phyloP scores from a whole-genome alignment of 2,888 invertebrate genomes.

The Stenolophus ochropezus region DNA sequence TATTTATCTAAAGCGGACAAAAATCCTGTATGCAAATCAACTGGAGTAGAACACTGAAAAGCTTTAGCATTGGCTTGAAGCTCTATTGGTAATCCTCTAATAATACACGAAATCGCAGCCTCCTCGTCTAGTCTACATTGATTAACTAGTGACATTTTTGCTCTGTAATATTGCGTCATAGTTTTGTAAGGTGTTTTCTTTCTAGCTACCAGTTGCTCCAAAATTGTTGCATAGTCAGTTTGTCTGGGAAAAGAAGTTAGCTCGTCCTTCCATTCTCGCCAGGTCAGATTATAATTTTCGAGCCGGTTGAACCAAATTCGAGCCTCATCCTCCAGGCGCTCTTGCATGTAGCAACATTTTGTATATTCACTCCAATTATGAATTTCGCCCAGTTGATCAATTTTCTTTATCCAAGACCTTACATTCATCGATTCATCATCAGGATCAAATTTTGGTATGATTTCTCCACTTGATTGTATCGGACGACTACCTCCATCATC shows the following conservation, averaged over 20 bases:
- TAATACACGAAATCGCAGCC: conserved; percentile 45
- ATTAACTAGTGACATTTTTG: conserved; percentile 62
- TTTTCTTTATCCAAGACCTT: conserved; percentile 65
- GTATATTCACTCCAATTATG: conserved; percentile 63
- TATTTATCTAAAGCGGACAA: conserved; percentile 54
- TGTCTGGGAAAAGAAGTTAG: conserved; percentile 60
- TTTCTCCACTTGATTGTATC: background rate
- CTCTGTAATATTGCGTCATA: conserved; percentile 66
- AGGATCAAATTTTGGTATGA: conserved; percentile 42
- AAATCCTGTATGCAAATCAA: conserved; percentile 52
- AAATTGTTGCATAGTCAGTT: conserved; percentile 63
- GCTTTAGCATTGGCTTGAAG: conserved; percentile 59
- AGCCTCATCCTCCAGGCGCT: conserved; percentile 63
- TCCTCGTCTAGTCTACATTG: background rate
- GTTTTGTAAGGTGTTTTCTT: conserved; percentile 62
- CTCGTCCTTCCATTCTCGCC: conserved; percentile 64
- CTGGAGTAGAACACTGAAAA: conserved; percentile 45
- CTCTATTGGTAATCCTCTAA: conserved; percentile 56
- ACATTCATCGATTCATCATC: conserved; percentile 57
- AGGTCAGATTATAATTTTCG: conserved; percentile 62
- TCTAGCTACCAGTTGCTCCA: conserved; percentile 65
- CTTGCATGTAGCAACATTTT: conserved; percentile 56
- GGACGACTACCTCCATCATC: background rate
- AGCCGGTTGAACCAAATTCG: conserved; percentile 65
- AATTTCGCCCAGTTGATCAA: conserved; percentile 66